Evolutionary conservation across 2,113 vertebrate genomes (phyloP).

Genomic region (Hippocampus guttulatus): DNA sequence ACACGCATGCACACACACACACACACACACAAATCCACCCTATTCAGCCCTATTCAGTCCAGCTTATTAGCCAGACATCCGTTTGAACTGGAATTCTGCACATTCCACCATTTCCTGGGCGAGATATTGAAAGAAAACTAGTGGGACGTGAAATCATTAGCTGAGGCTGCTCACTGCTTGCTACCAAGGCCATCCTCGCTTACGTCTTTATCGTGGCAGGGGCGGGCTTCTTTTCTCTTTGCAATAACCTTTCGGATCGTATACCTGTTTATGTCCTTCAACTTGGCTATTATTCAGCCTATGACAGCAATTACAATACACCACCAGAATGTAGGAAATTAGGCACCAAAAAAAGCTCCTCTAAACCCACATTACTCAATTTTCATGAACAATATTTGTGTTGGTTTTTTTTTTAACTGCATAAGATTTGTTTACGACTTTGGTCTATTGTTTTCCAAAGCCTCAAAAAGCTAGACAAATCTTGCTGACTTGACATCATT

Average conservation of each 20-base stretch:
- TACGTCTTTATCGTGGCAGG: neutral
- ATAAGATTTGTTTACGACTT: too few species aligned
- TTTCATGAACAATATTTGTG: too few species aligned
- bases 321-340: too few species aligned
- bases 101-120: neutral
- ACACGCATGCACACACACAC: neutral
- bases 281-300: neutral
- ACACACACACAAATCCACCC: conserved; percentile 3
- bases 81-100: conserved; percentile 1
- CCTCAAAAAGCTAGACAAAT: too few species aligned
- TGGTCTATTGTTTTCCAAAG: too few species aligned
- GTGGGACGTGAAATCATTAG: conserved; percentile 6
- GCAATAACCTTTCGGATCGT: neutral
- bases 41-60: neutral
- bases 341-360: too few species aligned
- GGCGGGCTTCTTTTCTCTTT: neutral
- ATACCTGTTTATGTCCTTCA: neutral
- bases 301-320: too few species aligned
- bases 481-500: too few species aligned
- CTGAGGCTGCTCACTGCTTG: neutral
- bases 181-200: neutral
- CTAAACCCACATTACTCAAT: too few species aligned
- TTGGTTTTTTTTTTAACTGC: too few species aligned
- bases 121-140: neutral
- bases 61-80: conserved; percentile 15